Evolutionary conservation across 2,113 vertebrate species (phyloP).

Genomic region (Orthochromis malagaraziensis): DNA sequence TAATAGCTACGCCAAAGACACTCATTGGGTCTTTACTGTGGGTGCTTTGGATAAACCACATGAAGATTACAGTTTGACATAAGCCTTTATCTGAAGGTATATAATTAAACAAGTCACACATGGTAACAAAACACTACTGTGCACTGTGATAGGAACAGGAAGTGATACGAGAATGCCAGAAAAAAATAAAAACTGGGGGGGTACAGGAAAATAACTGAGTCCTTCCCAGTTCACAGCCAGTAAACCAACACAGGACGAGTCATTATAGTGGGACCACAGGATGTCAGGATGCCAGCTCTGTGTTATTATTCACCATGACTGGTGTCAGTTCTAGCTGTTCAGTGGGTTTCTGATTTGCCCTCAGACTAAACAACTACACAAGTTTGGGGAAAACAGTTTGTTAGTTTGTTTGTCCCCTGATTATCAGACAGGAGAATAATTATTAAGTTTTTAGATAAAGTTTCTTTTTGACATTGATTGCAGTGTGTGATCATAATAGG

Average conservation of each 20-base stretch:
- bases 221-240: background rate
- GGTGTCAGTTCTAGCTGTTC: background rate
- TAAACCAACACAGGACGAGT: background rate
- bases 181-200: background rate
- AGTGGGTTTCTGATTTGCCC: background rate
- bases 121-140: background rate
- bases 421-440: background rate
- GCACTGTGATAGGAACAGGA: background rate
- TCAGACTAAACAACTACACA: background rate
- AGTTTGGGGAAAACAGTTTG: background rate
- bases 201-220: background rate
- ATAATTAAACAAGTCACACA: background rate
- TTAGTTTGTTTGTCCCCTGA: background rate
- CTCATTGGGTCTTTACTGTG: background rate
- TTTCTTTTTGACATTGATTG: background rate
- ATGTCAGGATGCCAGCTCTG: background rate
- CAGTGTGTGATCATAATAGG: background rate
- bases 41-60: background rate
- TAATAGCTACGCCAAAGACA: background rate
- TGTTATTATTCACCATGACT: background rate
- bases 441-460: background rate
- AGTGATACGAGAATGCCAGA: background rate
- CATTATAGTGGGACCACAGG: background rate
- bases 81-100: background rate
- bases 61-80: background rate